Conservation (phyloP, 2,888 invertebrate species). For the Apamea sordens region DNA sequence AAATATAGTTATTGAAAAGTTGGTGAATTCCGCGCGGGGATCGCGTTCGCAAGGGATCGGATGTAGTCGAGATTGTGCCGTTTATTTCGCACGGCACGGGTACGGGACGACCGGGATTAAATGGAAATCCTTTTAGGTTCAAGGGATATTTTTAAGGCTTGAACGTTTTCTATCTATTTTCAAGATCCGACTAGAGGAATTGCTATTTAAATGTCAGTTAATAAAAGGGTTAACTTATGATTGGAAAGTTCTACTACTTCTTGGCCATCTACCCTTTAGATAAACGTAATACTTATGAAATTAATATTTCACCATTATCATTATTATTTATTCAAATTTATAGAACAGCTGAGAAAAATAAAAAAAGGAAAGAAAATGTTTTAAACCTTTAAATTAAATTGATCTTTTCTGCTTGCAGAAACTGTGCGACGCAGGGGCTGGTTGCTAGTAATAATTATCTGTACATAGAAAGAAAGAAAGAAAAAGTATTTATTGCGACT, state of each 20-base stretch:
- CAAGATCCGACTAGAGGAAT: background rate
- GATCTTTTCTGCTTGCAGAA: too few species aligned
- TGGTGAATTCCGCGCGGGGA: conserved; percentile 43
- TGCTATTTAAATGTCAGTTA: background rate
- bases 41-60: conserved; percentile 26
- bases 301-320: background rate
- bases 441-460: too few species aligned
- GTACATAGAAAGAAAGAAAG: too few species aligned
- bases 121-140: background rate
- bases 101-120: conserved; percentile 9
- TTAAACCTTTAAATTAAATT: too few species aligned
- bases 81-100: conserved; percentile 43
- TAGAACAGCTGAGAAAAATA: background rate
- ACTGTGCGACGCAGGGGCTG: too few species aligned
- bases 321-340: background rate
- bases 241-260: background rate
- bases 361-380: too few species aligned
- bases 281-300: background rate
- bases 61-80: conserved; percentile 25
- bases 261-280: background rate
- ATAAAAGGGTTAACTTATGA: background rate
- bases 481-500: too few species aligned
- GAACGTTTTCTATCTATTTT: background rate
- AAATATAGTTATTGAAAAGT: conserved; percentile 59
- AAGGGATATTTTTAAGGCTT: background rate